Conservation (phyloP, 2,797 vertebrate genomes). For the Sebastes cheni region DNA sequence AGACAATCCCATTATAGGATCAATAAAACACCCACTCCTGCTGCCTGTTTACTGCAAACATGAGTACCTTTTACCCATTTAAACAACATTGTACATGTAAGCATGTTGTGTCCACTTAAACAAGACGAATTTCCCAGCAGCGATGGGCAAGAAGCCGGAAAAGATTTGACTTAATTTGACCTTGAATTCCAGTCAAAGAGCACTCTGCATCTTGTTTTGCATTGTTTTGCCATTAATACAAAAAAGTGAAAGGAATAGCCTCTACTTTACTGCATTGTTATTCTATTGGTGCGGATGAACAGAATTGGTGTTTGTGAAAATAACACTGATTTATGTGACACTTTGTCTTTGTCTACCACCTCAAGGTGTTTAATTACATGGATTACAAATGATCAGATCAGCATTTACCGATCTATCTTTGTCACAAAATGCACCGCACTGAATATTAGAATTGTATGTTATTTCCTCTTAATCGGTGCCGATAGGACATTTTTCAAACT, state of each 20-base stretch:
- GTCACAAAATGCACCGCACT: background rate
- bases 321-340: background rate
- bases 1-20: slow-evolving; percentile 13
- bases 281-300: background rate
- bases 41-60: slow-evolving; percentile 13
- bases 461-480: background rate
- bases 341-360: background rate
- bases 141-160: slow-evolving; percentile 1
- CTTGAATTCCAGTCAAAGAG: background rate
- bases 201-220: background rate
- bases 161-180: background rate
- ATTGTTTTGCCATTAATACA: background rate
- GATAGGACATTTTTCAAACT: no score
- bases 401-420: background rate
- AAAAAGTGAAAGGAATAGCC: background rate
- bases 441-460: background rate
- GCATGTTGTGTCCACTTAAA: slow-evolving; percentile 10
- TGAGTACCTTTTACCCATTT: slow-evolving; percentile 3
- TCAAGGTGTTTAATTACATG: background rate
- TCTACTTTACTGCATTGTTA: background rate
- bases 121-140: background rate
- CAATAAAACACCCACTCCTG: background rate
- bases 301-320: background rate
- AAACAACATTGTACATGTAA: background rate
- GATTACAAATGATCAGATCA: background rate